Evolutionary conservation across 2,797 vertebrate species (phyloP), one percentile per base, ranked within the genome.

Genomic region (Bufotes viridis): DNA sequence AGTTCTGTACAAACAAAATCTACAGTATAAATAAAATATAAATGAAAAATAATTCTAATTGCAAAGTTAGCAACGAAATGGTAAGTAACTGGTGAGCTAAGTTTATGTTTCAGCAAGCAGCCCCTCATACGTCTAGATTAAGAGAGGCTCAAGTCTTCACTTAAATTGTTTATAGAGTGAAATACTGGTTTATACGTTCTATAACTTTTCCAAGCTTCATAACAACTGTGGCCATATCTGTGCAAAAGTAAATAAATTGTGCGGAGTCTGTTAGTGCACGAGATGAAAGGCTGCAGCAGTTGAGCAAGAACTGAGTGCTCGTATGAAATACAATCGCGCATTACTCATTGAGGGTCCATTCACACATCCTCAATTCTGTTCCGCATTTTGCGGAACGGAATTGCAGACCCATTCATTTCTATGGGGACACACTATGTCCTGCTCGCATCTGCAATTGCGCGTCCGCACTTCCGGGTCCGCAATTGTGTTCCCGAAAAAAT

Each of bases 101-200:
- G 72, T 74, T 74, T 49, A 51, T 74, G 18, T 51, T 74, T 74
- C 34, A 49, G 29, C 15, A 34, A 17, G 3, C 17, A 51, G 49
- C 17, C 72, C 29, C 67, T 2, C n/a, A 69, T 29, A 65, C 12
- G 9, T 26, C 24, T 13, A 69, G 67, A 51, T 74, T 74, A 74
- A 74, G 72, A 74, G 34, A 9, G 22, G 49, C 34, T 74, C 11
- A 74, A 74, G 72, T 22, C 72, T 74, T 49, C 42, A 49, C 72
- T 74, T 74, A 22, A 74, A 49, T 51, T 74, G 72, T 74, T 74
- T 74, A 74, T 74, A 74, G 34, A 74, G 42, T 49, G 20, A 22
- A 51, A 49, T 20, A 18, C 34, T 49, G 18, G 72, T 74, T 74
- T 74, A 74, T 12, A 74, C 18, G 7, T 74, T 74, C 72, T 49